Evolutionary conservation across 2,888 invertebrate genomes (phyloP).

Genomic region (Yponomeuta malinellus): DNA sequence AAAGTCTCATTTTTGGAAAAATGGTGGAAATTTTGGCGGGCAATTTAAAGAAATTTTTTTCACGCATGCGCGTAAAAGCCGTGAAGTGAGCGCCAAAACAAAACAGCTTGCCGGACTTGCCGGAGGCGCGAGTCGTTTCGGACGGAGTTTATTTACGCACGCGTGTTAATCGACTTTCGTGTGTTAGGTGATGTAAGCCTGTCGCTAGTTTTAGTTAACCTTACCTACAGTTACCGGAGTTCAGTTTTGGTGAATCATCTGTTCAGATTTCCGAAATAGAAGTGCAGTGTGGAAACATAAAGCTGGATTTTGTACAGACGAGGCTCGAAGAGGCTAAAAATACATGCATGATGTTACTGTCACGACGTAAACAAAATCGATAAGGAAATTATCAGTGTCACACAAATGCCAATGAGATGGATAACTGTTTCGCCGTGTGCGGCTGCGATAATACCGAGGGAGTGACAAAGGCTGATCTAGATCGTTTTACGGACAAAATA

Average conservation of each 20-base stretch:
- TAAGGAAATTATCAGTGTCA: slow-evolving; percentile 39
- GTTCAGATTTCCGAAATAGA: neutral
- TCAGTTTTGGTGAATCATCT: slow-evolving; percentile 42
- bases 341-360: slow-evolving; percentile 4
- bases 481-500: slow-evolving; percentile 68
- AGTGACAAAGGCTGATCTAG: slow-evolving; percentile 64
- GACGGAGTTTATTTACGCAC: slow-evolving; percentile 51
- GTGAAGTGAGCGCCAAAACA: slow-evolving; percentile 33
- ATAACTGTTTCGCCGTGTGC: slow-evolving; percentile 66
- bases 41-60: slow-evolving; percentile 28
- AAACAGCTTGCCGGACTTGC: slow-evolving; percentile 25
- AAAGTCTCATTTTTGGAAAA: neutral
- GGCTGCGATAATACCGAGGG: slow-evolving; percentile 62
- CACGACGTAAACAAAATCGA: slow-evolving; percentile 37
- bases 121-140: neutral
- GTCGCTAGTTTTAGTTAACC: slow-evolving; percentile 49
- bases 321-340: neutral
- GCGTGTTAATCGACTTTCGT: slow-evolving; percentile 31
- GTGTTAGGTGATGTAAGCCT: slow-evolving; percentile 41
- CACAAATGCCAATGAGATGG: slow-evolving; percentile 55
- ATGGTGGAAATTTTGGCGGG: slow-evolving; percentile 29
- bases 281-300: slow-evolving; percentile 15
- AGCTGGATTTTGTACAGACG: neutral
- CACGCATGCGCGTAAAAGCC: slow-evolving; percentile 42
- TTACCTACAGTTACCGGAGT: slow-evolving; percentile 38